These are phyloP conservation scores for Saiga tatarica DNA, from an alignment of 2,113 vertebrate genomes.

Conservation along the genomic window DNA sequence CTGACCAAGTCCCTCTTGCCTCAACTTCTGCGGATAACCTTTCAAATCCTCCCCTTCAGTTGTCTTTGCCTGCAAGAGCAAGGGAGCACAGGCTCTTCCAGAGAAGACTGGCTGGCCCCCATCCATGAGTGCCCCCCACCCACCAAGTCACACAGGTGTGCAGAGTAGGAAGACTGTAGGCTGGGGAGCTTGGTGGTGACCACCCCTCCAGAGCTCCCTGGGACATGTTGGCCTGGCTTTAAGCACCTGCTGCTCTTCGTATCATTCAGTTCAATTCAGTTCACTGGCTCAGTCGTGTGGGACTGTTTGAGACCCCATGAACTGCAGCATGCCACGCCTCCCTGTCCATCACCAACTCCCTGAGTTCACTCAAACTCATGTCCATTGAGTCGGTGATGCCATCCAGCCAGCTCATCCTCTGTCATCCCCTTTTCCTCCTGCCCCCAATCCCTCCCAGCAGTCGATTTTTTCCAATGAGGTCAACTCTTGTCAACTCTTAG, in stretches of 20 bases:
- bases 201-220: fast-evolving
- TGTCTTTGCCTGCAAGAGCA: not conserved
- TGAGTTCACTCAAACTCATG: too few species aligned
- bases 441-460: too few species aligned
- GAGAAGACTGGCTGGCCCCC: not conserved
- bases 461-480: too few species aligned
- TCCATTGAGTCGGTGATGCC: too few species aligned
- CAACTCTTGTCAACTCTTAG: too few species aligned
- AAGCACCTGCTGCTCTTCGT: fast-evolving
- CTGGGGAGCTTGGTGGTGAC: fast-evolving
- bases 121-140: not conserved
- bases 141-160: not conserved
- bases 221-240: fast-evolving
- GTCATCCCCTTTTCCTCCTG: too few species aligned
- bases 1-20: too few species aligned
- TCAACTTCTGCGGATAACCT: not conserved
- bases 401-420: too few species aligned
- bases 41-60: not conserved
- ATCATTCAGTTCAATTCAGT: not conserved
- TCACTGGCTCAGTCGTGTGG: too few species aligned
- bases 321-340: too few species aligned
- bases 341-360: too few species aligned
- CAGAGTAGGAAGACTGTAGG: not conserved
- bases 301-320: too few species aligned
- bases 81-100: not conserved